Percentiles rank a stretch among this genome's conserved stretches.
phyloP scores from a whole-genome alignment of 2,888 invertebrate species.

The Drosophila affinis region DNA sequence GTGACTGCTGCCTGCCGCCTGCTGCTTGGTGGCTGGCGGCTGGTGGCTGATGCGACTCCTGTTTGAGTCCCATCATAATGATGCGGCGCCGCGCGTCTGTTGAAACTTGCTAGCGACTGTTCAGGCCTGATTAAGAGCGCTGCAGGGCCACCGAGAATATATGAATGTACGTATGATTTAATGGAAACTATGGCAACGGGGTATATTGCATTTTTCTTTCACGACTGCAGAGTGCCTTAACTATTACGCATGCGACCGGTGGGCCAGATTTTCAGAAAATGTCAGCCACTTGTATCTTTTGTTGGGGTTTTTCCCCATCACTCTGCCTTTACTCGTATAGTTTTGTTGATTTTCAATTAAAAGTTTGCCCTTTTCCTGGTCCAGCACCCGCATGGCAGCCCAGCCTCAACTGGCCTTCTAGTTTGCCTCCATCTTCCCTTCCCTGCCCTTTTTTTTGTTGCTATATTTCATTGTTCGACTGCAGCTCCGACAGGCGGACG shows the following conservation, averaged over 20 bases:
- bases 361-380: constrained; percentile 48
- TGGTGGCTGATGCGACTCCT: background rate
- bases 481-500: constrained; percentile 11
- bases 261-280: constrained; percentile 12
- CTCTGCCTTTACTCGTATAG: constrained; percentile 24
- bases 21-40: background rate
- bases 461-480: constrained; percentile 9
- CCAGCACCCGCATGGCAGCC: constrained; percentile 39
- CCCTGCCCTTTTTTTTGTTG: background rate
- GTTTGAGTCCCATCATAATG: constrained; percentile 26
- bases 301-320: constrained; percentile 8
- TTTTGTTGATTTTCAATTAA: constrained; percentile 65
- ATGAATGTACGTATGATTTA: background rate
- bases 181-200: constrained; percentile 16
- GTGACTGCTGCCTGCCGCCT: background rate
- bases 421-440: constrained; percentile 3
- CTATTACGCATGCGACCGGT: constrained; percentile 28
- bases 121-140: constrained; percentile 26
- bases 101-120: constrained; percentile 15
- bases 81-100: constrained; percentile 18
- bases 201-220: constrained; percentile 19
- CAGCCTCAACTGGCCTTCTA: constrained; percentile 34
- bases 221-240: constrained; percentile 9
- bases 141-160: constrained; percentile 5
- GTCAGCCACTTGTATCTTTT: constrained; percentile 47